Evolutionary conservation across 2,113 vertebrate species (phyloP).

Genomic region (Atherinomorus stipes): DNA sequence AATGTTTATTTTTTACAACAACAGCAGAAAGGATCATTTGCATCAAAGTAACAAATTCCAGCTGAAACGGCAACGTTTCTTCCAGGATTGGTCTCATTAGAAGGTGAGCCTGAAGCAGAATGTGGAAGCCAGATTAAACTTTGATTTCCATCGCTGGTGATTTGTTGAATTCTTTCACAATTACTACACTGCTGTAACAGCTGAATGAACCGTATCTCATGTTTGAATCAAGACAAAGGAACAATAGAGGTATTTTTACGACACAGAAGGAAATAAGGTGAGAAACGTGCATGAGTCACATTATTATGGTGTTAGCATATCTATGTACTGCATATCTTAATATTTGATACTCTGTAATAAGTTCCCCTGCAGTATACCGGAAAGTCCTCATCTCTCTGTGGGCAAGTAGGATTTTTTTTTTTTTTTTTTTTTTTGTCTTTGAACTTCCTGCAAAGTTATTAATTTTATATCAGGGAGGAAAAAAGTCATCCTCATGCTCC

Average conservation of each 20-base stretch:
- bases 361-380: too few relatives aligned
- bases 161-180: slow-evolving; percentile 28
- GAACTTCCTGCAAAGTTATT: slow-evolving; percentile 27
- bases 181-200: slow-evolving; percentile 29
- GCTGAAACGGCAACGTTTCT: slow-evolving; percentile 25
- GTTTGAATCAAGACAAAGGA: slow-evolving; percentile 1
- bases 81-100: slow-evolving; percentile 25
- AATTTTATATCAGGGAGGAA: slow-evolving; percentile 40
- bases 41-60: slow-evolving; percentile 6
- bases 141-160: slow-evolving; percentile 29
- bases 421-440: background rate
- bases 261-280: too few relatives aligned
- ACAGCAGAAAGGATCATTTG: background rate
- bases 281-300: too few relatives aligned
- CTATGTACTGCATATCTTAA: too few relatives aligned
- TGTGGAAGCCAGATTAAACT: slow-evolving; percentile 20
- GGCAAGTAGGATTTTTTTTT: too few relatives aligned
- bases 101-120: background rate
- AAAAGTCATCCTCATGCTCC: slow-evolving; percentile 36
- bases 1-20: too few relatives aligned
- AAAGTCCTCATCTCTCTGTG: background rate
- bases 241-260: background rate
- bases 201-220: slow-evolving; percentile 5
- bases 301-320: too few relatives aligned
- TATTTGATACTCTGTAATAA: background rate